These are phyloP conservation scores for Solen grandis DNA, from an alignment of 1,140 invertebrate species.

Conservation along the genomic window DNA sequence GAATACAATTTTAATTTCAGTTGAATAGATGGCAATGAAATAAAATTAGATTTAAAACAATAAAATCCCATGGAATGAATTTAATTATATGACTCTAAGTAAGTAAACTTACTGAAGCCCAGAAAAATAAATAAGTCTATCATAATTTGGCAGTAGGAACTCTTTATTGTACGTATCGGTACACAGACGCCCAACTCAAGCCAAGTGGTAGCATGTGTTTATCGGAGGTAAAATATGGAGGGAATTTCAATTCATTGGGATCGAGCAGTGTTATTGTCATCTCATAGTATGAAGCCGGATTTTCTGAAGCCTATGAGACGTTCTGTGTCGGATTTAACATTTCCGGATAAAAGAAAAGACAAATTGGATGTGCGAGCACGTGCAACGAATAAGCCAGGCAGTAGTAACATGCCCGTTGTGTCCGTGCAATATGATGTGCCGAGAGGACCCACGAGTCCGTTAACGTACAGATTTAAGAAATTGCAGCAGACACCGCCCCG, in stretches of 20 bases:
- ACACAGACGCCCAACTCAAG: too few species aligned
- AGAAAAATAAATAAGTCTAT: too few species aligned
- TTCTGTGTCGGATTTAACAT: conserved; percentile 34
- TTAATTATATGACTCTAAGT: too few species aligned
- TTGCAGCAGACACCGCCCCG: too few species aligned
- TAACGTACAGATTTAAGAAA: conserved; percentile 38
- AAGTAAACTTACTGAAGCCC: too few species aligned
- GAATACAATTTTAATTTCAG: too few species aligned
- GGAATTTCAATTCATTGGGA: conserved; percentile 35
- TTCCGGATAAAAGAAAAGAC: neutral
- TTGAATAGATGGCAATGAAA: too few species aligned
- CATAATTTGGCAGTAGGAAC: too few species aligned
- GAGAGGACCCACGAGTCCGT: conserved; percentile 25
- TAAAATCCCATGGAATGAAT: conserved; percentile 1
- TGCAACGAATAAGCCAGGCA: conserved; percentile 16
- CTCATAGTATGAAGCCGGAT: conserved; percentile 7
- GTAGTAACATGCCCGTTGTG: conserved; percentile 38
- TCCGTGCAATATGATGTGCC: conserved; percentile 53
- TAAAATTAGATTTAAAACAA: conserved; percentile 12
- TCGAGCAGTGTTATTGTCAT: neutral
- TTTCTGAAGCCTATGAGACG: conserved; percentile 38
- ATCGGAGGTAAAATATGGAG: conserved; percentile 42
- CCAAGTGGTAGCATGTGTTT: too few species aligned
- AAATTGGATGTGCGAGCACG: conserved; percentile 1
- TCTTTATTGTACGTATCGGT: neutral